Evolutionary conservation across 1,140 invertebrate genomes (phyloP), one percentile per base, ranked within the genome.

Genomic region (Drosophila pectinifera): DNA sequence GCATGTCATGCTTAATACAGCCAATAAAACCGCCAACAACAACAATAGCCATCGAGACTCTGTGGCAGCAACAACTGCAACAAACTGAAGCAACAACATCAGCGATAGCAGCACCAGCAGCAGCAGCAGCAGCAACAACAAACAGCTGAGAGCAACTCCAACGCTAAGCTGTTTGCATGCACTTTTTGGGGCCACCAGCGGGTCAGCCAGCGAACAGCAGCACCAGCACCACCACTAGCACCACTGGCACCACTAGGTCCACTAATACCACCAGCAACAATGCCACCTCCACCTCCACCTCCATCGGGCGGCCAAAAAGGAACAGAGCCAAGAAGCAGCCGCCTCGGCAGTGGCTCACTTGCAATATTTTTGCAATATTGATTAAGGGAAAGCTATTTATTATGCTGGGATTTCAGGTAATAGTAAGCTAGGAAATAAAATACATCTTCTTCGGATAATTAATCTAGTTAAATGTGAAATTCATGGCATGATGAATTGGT

Each of bases 1-100:
- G 73, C 85, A 88, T 79, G 78, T 79, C 68, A 88, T 74, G 85
- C 85, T 84, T 85, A 89, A 88, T 89, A 84, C 85, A 84, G 80
- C 84, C 85, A 89, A 90, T 89, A 84, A 88, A 84, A 89, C 61
- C 78, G 67, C 61, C 78, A 24, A 5, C 65, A 80, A 67, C 59
- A 63, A 78, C 68, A 77, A 42, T 58, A 64, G 34, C 69, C 63
- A 77, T 45, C 20, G 63, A 64, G 28, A 65, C 67, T 73, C 57
- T 72, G 72, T 86, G 74, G 10, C 34, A 69, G 34, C 26, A 73
- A 36, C 53, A 45, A 45, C 62, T 67, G 13, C 67, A 61, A 39
- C 31, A 68, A 45, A 11, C n/a, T 24, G 46, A 14, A 59, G 34
- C 55, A 62, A 70, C 34, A 72, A 48, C 49, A 57, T 41, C 61